Percentiles rank a stretch among this genome's conserved stretches.
phyloP scores from a whole-genome alignment of 2,888 invertebrate genomes.

The Pocota personata region DNA sequence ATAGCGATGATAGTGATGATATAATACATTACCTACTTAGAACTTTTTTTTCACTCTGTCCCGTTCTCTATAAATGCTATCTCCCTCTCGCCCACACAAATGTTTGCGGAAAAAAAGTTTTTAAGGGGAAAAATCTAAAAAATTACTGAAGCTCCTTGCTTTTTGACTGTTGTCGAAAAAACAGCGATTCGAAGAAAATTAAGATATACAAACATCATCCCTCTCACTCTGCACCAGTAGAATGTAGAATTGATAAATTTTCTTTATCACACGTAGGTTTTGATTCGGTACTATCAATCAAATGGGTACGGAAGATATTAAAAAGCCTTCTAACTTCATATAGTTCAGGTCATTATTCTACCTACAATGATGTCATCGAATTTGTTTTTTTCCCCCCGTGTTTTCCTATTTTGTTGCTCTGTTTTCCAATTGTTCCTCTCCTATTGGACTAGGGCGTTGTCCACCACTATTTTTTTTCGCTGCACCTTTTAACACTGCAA shows the following conservation, averaged over 20 bases:
- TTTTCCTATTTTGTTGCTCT: constrained; percentile 28
- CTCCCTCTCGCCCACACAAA: background rate
- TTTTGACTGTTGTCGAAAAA: background rate
- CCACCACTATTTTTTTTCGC: constrained; percentile 4
- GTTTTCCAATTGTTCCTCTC: constrained; percentile 44
- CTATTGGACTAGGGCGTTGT: constrained; percentile 63
- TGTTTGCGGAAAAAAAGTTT: background rate
- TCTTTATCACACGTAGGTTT: background rate
- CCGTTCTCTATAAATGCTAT: background rate
- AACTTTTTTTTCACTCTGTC: constrained; percentile 31
- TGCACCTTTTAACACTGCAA: constrained; percentile 25
- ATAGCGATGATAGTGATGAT: constrained; percentile 38
- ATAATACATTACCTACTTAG: constrained; percentile 58
- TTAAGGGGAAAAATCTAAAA: background rate
- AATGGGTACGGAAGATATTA: background rate
- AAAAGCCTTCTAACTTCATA: too few species aligned
- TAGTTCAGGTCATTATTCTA: constrained; percentile 6
- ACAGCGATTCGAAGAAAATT: background rate
- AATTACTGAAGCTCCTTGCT: background rate
- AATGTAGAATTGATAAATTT: background rate
- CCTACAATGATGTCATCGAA: constrained; percentile 61
- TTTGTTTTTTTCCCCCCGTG: constrained; percentile 4
- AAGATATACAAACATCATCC: background rate
- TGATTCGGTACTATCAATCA: background rate
- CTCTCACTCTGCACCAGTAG: background rate